Percentiles rank a stretch among this genome's conserved stretches.
phyloP scores from a whole-genome alignment of 2,113 vertebrate genomes.

The Xiphophorus couchianus region DNA sequence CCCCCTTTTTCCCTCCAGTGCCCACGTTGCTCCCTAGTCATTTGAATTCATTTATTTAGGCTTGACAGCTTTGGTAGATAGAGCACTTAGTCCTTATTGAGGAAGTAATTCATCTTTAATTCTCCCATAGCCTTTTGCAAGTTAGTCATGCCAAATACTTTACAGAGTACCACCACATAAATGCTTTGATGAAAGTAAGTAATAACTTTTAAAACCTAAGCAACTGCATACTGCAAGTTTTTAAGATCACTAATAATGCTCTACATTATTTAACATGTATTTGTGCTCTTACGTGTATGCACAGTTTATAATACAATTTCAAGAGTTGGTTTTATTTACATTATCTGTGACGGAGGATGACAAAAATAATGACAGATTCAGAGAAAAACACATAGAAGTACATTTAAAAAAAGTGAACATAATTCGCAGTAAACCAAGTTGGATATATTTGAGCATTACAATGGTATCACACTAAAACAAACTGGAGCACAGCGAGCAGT shows the following conservation, averaged over 20 bases:
- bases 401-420: too few species aligned
- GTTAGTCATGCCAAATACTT: constrained; percentile 11
- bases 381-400: too few species aligned
- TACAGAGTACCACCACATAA: constrained; percentile 3
- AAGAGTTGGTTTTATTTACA: not conserved
- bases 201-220: not conserved
- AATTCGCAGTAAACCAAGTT: too few species aligned
- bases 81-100: constrained; percentile 62
- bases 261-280: not conserved
- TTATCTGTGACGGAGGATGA: too few species aligned
- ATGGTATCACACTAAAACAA: too few species aligned
- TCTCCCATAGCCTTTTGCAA: constrained; percentile 26
- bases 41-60: constrained; percentile 57
- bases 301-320: not conserved
- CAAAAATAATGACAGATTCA: too few species aligned
- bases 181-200: not conserved
- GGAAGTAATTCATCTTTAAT: constrained; percentile 56
- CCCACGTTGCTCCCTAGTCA: constrained; percentile 44
- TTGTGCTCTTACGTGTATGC: not conserved
- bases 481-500: too few species aligned
- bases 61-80: constrained; percentile 58
- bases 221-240: not conserved
- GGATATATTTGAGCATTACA: too few species aligned
- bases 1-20: constrained; percentile 4
- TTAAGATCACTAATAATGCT: not conserved